Conservation (phyloP, 2,888 invertebrate species). For the Miltochrista miniata region DNA sequence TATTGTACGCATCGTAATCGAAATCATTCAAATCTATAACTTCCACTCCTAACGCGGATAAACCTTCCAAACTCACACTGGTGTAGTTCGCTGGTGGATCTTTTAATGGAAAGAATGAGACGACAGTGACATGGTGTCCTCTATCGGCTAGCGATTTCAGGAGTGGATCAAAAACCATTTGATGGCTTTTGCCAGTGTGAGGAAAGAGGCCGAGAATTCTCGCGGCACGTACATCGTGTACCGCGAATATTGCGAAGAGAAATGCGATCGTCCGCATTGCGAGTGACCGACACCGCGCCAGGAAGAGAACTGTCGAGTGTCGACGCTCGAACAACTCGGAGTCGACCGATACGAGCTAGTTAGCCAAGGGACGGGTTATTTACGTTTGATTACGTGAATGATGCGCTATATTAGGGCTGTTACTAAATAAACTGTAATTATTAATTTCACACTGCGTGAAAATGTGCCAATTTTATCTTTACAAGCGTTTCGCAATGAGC, state of each 20-base stretch:
- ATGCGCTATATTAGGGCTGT: slow-evolving; percentile 4
- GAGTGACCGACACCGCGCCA: slow-evolving; percentile 36
- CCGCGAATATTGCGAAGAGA: slow-evolving; percentile 43
- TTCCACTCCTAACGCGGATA: slow-evolving; percentile 62
- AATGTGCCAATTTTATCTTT: too few species aligned
- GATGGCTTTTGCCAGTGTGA: slow-evolving; percentile 85
- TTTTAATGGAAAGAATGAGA: slow-evolving; percentile 82
- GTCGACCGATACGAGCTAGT: slow-evolving; percentile 20
- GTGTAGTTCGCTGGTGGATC: slow-evolving; percentile 73
- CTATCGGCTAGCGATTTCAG: slow-evolving; percentile 78
- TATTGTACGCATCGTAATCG: slow-evolving; percentile 56
- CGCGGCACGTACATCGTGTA: slow-evolving; percentile 55
- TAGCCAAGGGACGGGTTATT: slow-evolving; percentile 29
- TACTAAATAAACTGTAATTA: not conserved
- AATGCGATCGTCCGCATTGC: slow-evolving; percentile 55
- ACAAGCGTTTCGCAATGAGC: too few species aligned
- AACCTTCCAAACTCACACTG: slow-evolving; percentile 69
- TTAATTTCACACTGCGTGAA: too few species aligned
- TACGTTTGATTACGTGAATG: slow-evolving; percentile 31
- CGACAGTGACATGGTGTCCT: slow-evolving; percentile 85
- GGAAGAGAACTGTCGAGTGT: slow-evolving; percentile 32
- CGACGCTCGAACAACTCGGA: slow-evolving; percentile 10
- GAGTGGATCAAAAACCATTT: slow-evolving; percentile 83
- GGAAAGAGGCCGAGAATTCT: slow-evolving; percentile 84
- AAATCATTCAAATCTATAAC: slow-evolving; percentile 55